Evolutionary conservation across 2,888 invertebrate species (phyloP), one percentile per base, ranked within the genome.

Genomic region (Corythucha ciliata): DNA sequence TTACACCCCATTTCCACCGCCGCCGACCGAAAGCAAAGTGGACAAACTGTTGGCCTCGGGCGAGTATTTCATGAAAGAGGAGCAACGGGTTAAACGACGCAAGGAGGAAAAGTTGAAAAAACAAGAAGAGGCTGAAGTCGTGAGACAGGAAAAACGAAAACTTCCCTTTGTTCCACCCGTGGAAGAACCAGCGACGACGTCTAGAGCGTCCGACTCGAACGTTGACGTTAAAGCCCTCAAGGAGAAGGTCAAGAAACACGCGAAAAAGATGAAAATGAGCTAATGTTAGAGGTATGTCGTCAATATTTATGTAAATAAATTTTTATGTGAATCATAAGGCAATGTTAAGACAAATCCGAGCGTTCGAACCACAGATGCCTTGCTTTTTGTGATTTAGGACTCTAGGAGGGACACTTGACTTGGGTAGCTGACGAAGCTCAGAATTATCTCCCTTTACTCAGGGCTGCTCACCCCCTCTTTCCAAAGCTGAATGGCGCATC

Each of bases 1-100:
- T 8, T 98, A 97, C 67, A 97, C 96, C 56, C 97, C 97, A 20
- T 98, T 97, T 78, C 97, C 98, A 52, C 97, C 97, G 2, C 77
- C 89, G 3, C 94, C 88, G 66, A 76, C 78, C 12, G 89, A 92
- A 66, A 91, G 93, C 69, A 97, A 97, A 71, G 75, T 79, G 63
- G 97, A 98, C 68, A 84, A 84, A 65, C 79, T 92, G 69, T 70
- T 98, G 65, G 92, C 88, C n/a, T 78, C 84, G 36, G 98, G 98
- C 50, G 96, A 97, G 73, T 98, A 89, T 70, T 98, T 98, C 78
- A 78, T 97, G 45, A 89, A 83, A 62, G 82, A 88, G 65, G 82
- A 83, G 58, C 84, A 89, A 61, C 83, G 80, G 66, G 76, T 73
- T 58, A 76, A 78, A 0, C 83, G 81, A 63, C 76, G 74, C 57